These are phyloP conservation scores for Lucifuga dentata DNA, from an alignment of 2,113 vertebrate species.

Conservation along the genomic window DNA sequence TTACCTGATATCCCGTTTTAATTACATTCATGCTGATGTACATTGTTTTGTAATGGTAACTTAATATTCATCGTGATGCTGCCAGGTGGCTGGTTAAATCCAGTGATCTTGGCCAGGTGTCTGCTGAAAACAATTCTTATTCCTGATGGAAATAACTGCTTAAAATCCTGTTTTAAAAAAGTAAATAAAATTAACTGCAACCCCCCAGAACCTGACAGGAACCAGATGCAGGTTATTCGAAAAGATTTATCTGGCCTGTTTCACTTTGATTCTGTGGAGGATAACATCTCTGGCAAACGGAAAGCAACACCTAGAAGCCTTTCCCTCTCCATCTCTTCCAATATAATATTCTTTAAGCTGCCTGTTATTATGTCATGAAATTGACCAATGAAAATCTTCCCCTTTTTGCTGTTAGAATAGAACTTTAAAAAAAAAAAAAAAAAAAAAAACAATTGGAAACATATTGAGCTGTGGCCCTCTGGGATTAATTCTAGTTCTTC, in stretches of 20 bases:
- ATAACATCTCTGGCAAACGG: slow-evolving; percentile 4
- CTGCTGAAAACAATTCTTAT: slow-evolving; percentile 1
- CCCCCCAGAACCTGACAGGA: slow-evolving; percentile 21
- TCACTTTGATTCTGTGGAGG: slow-evolving; percentile 9
- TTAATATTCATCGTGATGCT: slow-evolving; percentile 6
- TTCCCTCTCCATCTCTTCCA: slow-evolving; percentile 13
- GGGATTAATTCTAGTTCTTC: slow-evolving; percentile 50
- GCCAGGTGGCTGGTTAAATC: slow-evolving; percentile 50
- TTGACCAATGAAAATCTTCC: slow-evolving; percentile 54
- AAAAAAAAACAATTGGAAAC: slow-evolving; percentile 60
- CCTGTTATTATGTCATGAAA: slow-evolving; percentile 60
- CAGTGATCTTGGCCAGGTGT: slow-evolving; percentile 48
- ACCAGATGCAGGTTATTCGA: slow-evolving; percentile 40
- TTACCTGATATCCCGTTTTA: slow-evolving; percentile 30
- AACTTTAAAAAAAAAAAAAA: too few species aligned
- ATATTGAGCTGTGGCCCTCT: slow-evolving; percentile 45
- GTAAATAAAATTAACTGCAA: slow-evolving; percentile 30
- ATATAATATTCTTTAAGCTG: slow-evolving; percentile 36
- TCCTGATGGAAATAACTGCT: slow-evolving; percentile 11
- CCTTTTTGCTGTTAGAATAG: slow-evolving; percentile 48
- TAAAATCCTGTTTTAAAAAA: slow-evolving; percentile 31
- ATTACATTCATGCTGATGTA: slow-evolving; percentile 22
- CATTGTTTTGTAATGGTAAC: slow-evolving; percentile 18
- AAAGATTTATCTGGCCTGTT: slow-evolving; percentile 27
- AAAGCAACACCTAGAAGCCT: background rate